phyloP scores from a whole-genome alignment of 2,888 invertebrate species.

The Cyclophora albipunctata region DNA sequence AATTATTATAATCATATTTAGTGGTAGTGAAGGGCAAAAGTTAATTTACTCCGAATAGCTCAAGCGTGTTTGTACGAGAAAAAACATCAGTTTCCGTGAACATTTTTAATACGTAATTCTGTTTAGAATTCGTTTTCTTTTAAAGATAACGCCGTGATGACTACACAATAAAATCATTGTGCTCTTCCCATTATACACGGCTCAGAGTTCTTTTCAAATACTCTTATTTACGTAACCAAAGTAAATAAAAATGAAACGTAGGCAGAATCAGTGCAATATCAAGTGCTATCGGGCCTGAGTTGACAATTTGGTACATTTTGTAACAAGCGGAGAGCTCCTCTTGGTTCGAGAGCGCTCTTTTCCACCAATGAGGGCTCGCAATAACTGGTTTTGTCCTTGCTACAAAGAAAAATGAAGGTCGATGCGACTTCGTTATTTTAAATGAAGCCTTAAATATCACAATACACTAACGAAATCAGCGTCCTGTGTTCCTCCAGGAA shows the following conservation, averaged over 20 bases:
- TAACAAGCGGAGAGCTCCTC: constrained; percentile 44
- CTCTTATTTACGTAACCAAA: constrained; percentile 6
- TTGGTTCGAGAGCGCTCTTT: constrained; percentile 29
- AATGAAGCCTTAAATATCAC: constrained; percentile 15
- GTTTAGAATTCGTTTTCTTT: constrained; percentile 30
- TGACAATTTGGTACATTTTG: constrained; percentile 64
- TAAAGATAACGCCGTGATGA: constrained; percentile 26
- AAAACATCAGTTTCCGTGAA: no score
- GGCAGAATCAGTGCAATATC: constrained; percentile 35
- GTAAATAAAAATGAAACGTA: constrained; percentile 14
- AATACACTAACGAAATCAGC: constrained; percentile 5
- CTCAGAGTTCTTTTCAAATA: no score
- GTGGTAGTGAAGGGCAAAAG: no score
- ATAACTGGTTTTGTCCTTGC: constrained; percentile 45
- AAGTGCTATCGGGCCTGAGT: constrained; percentile 46
- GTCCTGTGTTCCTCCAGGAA: constrained; percentile 3
- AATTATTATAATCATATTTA: no score
- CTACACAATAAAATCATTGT: no score
- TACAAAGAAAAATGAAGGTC: constrained; percentile 47
- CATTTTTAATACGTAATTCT: constrained; percentile 7
- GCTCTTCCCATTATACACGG: no score
- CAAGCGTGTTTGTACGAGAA: no score
- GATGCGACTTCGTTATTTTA: constrained; percentile 35
- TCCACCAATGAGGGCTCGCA: constrained; percentile 43
- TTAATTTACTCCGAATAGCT: no score